Evolutionary conservation across 2,888 invertebrate species (phyloP).

Genomic region (Ypsolopha scabrella): DNA sequence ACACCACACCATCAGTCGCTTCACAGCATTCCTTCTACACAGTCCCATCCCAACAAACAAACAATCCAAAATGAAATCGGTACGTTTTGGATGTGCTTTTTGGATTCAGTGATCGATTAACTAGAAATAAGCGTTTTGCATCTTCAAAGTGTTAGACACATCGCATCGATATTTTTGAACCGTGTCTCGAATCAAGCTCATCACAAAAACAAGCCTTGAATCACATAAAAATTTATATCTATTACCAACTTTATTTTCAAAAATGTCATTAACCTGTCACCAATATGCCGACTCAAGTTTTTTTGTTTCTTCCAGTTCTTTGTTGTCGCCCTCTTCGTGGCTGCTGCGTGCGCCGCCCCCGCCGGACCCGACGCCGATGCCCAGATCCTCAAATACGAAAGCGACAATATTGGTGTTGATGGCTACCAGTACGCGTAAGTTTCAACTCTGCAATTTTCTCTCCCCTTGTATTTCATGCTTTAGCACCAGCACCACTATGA

Average conservation of each 20-base stretch:
- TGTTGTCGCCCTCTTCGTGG: constrained; percentile 40
- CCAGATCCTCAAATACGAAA: constrained; percentile 18
- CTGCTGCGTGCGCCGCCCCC: constrained; percentile 34
- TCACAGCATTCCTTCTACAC: constrained; percentile 30
- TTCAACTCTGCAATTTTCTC: too few species aligned
- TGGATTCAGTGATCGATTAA: too few species aligned
- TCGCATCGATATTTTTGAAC: not conserved
- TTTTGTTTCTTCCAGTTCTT: constrained; percentile 34
- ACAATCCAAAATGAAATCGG: constrained; percentile 58
- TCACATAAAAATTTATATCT: not conserved
- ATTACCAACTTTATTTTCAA: not conserved
- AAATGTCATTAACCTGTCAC: not conserved
- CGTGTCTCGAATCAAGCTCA: not conserved
- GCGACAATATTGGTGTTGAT: constrained; percentile 40
- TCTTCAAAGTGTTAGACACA: too few species aligned
- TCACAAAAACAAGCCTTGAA: not conserved
- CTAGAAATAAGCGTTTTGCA: too few species aligned
- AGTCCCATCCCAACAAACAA: constrained; percentile 27
- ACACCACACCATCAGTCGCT: constrained; percentile 48
- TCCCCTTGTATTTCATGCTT: not conserved
- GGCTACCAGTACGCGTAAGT: constrained; percentile 41
- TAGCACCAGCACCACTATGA: too few species aligned
- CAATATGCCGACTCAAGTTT: too few species aligned
- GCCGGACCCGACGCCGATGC: constrained; percentile 31
- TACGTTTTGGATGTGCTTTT: constrained; percentile 25